phyloP scores from a whole-genome alignment of 2,113 vertebrate genomes.

The Pagrus major region DNA sequence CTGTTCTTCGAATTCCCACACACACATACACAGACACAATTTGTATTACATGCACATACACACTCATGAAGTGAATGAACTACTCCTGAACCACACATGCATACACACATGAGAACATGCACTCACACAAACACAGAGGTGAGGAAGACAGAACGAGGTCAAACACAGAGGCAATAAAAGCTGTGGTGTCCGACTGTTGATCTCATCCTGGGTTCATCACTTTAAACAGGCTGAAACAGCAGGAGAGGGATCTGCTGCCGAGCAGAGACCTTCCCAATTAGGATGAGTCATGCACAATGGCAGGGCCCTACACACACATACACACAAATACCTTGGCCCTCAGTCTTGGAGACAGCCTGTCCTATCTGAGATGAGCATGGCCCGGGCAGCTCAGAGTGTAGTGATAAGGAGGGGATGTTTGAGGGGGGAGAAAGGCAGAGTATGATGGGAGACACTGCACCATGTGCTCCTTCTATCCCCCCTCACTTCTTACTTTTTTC shows the following conservation, averaged over 20 bases:
- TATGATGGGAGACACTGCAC: conserved; percentile 45
- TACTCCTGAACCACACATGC: conserved; percentile 22
- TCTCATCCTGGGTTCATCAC: conserved; percentile 78
- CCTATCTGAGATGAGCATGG: conserved; percentile 56
- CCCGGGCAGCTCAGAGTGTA: conserved; percentile 40
- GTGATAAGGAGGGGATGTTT: conserved; percentile 58
- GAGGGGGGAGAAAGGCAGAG: conserved; percentile 10
- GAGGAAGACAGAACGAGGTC: conserved; percentile 84
- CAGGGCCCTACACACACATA: conserved; percentile 39
- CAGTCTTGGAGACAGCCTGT: conserved; percentile 57
- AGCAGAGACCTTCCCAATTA: conserved; percentile 78
- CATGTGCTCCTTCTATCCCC: conserved; percentile 5
- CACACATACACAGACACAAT: neutral
- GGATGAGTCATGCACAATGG: conserved; percentile 79
- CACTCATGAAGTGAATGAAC: conserved; percentile 34
- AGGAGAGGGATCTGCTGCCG: conserved; percentile 67
- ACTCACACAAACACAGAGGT: conserved; percentile 62
- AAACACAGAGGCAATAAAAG: conserved; percentile 75
- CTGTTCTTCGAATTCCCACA: conserved; percentile 49
- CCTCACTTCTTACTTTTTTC: conserved; percentile 9
- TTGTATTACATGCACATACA: conserved; percentile 36
- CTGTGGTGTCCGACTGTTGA: conserved; percentile 73
- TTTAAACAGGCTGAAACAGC: conserved; percentile 82
- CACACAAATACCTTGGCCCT: conserved; percentile 37
- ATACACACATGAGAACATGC: conserved; percentile 13